Evolutionary conservation across 2,797 vertebrate species (phyloP).

Genomic region (Gymnothorax javanicus): DNA sequence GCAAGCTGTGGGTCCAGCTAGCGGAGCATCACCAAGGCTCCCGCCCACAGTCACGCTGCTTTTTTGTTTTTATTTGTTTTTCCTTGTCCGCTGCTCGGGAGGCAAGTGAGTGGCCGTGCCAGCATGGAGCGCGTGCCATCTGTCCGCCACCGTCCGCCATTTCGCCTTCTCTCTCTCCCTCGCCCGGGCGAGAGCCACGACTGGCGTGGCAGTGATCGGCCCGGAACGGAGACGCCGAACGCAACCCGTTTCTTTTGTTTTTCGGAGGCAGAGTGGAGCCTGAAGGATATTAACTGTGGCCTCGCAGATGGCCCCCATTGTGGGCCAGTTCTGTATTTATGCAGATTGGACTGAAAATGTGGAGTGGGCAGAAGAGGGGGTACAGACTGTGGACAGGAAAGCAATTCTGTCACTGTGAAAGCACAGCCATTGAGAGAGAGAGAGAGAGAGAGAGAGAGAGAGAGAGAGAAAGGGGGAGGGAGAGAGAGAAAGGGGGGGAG

Average conservation of each 20-base stretch:
- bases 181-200: constrained; percentile 33
- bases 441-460: constrained; percentile 45
- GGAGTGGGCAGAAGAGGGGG: not conserved
- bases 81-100: constrained; percentile 5
- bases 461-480: constrained; percentile 28
- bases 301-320: constrained; percentile 41
- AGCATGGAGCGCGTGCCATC: constrained; percentile 63
- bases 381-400: constrained; percentile 43
- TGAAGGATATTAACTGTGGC: not conserved
- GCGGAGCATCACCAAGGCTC: not conserved
- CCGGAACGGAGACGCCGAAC: not conserved
- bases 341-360: constrained; percentile 48
- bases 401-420: not conserved
- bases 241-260: not conserved
- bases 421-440: constrained; percentile 35
- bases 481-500: not conserved
- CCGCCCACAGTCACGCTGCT: not conserved
- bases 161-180: constrained; percentile 47
- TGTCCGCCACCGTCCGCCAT: constrained; percentile 70
- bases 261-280: constrained; percentile 25
- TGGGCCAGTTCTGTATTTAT: constrained; percentile 46
- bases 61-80: not conserved
- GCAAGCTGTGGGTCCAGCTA: too few relatives aligned
- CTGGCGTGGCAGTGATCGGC: not conserved
- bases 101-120: constrained; percentile 48